These are phyloP conservation scores for Sturnus vulgaris DNA, from an alignment of 2,113 vertebrate genomes.

Conservation along the genomic window DNA sequence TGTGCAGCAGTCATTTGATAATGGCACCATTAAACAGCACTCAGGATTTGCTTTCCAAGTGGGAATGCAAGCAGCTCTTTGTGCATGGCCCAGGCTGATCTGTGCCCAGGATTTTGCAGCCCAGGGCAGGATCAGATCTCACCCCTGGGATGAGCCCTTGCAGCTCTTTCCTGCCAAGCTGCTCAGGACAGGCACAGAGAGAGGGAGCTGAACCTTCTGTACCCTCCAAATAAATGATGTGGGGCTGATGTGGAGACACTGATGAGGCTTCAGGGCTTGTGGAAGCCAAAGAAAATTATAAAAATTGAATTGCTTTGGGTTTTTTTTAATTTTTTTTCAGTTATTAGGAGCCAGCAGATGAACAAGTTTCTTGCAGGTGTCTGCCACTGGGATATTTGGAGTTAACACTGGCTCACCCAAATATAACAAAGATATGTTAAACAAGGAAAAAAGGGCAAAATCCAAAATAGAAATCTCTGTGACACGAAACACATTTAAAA, in stretches of 20 bases:
- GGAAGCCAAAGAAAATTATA: neutral
- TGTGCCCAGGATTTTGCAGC: neutral
- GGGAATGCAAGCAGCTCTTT: neutral
- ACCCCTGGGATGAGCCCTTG: neutral
- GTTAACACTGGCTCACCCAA: neutral
- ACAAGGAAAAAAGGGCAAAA: neutral
- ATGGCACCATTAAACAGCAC: neutral
- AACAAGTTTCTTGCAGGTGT: neutral
- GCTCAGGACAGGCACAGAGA: neutral
- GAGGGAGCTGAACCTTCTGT: neutral
- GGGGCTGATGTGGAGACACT: neutral
- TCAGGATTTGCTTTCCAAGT: neutral
- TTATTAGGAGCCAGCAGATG: neutral
- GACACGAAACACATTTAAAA: neutral
- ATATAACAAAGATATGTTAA: neutral
- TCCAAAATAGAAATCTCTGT: neutral
- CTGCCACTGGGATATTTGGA: neutral
- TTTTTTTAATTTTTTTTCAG: neutral
- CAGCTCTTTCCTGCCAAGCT: neutral
- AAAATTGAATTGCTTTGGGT: neutral
- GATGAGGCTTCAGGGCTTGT: neutral
- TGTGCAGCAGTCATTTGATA: neutral
- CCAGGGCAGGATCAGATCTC: neutral
- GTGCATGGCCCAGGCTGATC: neutral
- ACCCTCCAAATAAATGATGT: neutral